Evolutionary conservation across 2,797 vertebrate species (phyloP).

Genomic region (Hoplostethus mediterraneus): DNA sequence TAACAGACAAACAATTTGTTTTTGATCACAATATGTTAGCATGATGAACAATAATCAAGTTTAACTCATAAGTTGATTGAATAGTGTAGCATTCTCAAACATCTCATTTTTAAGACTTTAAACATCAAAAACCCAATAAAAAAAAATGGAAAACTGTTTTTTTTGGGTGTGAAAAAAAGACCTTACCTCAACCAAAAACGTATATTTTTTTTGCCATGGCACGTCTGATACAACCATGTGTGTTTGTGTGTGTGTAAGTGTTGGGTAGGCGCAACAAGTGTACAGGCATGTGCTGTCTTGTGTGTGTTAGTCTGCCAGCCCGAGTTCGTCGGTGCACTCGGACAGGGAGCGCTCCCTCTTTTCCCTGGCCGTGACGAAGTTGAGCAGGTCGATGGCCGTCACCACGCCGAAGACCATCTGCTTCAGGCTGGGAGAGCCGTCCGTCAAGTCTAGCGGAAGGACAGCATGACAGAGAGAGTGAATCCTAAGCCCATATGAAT

Average conservation of each 20-base stretch:
- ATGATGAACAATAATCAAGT: conserved; percentile 30
- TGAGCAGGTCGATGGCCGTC: conserved; percentile 94
- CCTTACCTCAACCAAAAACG: conserved; percentile 28
- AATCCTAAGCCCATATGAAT: not conserved
- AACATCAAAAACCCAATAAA: conserved; percentile 18
- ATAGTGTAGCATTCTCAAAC: not conserved
- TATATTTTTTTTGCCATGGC: not conserved
- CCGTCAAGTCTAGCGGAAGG: conserved; percentile 83
- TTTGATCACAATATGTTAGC: conserved; percentile 23
- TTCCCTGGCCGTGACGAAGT: conserved; percentile 88
- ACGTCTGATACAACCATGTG: conserved; percentile 1
- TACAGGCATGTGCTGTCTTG: not conserved
- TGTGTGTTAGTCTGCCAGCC: conserved; percentile 15
- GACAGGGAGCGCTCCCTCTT: conserved; percentile 80
- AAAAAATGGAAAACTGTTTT: not conserved
- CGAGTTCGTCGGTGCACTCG: conserved; percentile 79
- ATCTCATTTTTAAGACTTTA: conserved; percentile 17
- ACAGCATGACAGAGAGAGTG: not conserved
- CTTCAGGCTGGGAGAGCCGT: conserved; percentile 83
- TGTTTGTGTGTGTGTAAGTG: not conserved
- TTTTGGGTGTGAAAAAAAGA: conserved; percentile 7
- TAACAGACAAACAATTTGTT: conserved; percentile 33
- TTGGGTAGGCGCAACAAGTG: conserved; percentile 1
- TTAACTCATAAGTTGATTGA: conserved; percentile 9
- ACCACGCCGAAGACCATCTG: conserved; percentile 96